Percentiles rank a stretch among this genome's conserved stretches.
Conservation (phyloP, 2,888 invertebrate genomes). For the Clitarchus hookeri region DNA sequence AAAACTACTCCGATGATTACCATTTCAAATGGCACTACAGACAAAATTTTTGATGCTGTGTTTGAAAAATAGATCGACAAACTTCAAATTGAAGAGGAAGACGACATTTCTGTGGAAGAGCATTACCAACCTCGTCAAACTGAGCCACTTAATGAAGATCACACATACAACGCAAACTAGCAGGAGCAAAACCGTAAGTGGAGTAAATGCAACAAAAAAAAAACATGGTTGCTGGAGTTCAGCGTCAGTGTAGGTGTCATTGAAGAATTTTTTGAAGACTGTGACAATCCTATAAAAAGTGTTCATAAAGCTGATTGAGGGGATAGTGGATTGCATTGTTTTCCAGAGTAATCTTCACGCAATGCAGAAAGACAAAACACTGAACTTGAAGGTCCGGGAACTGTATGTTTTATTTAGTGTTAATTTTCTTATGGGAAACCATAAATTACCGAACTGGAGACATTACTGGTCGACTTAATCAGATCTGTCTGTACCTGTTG, state of each 20-base stretch:
- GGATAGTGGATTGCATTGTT: not conserved
- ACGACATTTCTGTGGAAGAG: too few species aligned
- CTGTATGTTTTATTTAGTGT: slow-evolving; percentile 31
- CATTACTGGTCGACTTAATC: slow-evolving; percentile 29
- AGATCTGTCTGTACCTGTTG: slow-evolving; percentile 26
- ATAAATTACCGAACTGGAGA: slow-evolving; percentile 33
- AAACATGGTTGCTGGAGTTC: too few species aligned
- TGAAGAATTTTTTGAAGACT: not conserved
- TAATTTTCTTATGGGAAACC: slow-evolving; percentile 37
- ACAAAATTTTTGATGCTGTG: too few species aligned
- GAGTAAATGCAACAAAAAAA: too few species aligned
- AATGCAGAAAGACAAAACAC: slow-evolving; percentile 19
- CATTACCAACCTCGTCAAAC: too few species aligned
- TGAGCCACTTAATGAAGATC: too few species aligned
- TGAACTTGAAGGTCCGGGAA: slow-evolving; percentile 22
- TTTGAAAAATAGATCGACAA: too few species aligned
- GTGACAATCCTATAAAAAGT: not conserved
- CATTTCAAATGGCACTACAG: too few species aligned
- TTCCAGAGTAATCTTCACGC: not conserved
- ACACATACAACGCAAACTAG: too few species aligned
- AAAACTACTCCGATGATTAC: too few species aligned
- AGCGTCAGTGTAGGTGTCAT: not conserved
- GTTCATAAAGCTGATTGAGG: not conserved
- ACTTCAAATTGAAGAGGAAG: too few species aligned
- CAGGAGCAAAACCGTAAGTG: too few species aligned